phyloP scores from a whole-genome alignment of 2,888 invertebrate species.

The Dugesia japonica region DNA sequence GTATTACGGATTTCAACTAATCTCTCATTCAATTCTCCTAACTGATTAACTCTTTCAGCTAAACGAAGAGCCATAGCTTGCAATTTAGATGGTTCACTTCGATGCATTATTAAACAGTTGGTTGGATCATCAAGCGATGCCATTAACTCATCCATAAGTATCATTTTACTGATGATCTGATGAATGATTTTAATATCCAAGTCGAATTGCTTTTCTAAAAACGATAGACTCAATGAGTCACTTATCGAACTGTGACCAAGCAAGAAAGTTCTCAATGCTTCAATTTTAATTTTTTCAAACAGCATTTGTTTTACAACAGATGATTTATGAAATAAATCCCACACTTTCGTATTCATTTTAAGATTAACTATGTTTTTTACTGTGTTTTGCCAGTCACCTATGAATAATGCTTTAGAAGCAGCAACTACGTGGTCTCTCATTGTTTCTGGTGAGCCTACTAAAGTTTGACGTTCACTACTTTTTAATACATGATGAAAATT shows the following conservation, averaged over 20 bases:
- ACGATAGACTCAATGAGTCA: slow-evolving; percentile 78
- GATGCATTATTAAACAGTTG: slow-evolving; percentile 88
- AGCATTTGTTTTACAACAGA: no score
- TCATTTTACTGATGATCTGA: slow-evolving; percentile 81
- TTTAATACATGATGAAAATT: slow-evolving; percentile 94
- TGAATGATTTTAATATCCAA: slow-evolving; percentile 59
- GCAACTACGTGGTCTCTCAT: slow-evolving; percentile 98
- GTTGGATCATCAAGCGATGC: slow-evolving; percentile 95
- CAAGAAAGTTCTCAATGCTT: slow-evolving; percentile 81
- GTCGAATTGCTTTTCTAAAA: slow-evolving; percentile 82
- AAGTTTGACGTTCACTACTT: slow-evolving; percentile 75
- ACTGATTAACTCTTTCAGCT: slow-evolving; percentile 66
- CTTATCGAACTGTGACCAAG: slow-evolving; percentile 96
- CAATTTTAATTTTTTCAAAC: no score
- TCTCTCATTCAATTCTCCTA: slow-evolving; percentile 86
- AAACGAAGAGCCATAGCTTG: slow-evolving; percentile 87
- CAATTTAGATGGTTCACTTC: slow-evolving; percentile 86
- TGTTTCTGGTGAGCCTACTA: slow-evolving; percentile 79
- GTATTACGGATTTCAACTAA: no score
- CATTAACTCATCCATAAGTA: slow-evolving; percentile 86
- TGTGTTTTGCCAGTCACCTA: slow-evolving; percentile 88
- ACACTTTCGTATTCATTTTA: slow-evolving; percentile 79
- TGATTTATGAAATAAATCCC: no score
- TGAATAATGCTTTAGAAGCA: slow-evolving; percentile 91
- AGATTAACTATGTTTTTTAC: slow-evolving; percentile 88